phyloP scores from a whole-genome alignment of 1,140 invertebrate genomes.

The Aphaenogaster ashmeadi region DNA sequence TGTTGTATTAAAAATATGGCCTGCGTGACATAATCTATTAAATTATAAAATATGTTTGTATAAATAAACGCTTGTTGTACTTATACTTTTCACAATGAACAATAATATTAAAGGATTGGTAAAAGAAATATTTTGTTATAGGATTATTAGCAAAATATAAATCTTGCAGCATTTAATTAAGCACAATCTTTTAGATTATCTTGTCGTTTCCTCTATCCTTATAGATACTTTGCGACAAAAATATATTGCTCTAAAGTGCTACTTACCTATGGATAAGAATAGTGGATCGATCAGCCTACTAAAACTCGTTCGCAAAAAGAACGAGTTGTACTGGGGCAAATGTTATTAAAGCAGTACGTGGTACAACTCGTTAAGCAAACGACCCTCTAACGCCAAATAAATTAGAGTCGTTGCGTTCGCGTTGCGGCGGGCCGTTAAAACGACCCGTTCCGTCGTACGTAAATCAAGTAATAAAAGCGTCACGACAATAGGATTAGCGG shows the following conservation, averaged over 20 bases:
- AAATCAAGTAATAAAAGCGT: slow-evolving; percentile 60
- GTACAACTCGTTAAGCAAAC: slow-evolving; percentile 54
- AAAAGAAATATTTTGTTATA: background rate
- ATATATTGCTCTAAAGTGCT: background rate
- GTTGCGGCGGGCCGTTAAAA: slow-evolving; percentile 44
- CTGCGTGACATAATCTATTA: background rate
- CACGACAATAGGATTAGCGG: slow-evolving; percentile 51
- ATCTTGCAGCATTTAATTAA: background rate
- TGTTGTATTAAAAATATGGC: background rate
- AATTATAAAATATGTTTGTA: background rate
- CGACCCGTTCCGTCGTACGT: slow-evolving; percentile 22
- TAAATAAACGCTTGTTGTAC: background rate
- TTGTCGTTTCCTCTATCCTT: background rate
- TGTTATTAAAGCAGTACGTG: slow-evolving; percentile 52
- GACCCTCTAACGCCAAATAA: slow-evolving; percentile 58
- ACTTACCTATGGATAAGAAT: background rate
- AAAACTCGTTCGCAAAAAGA: slow-evolving; percentile 25
- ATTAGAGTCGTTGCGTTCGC: slow-evolving; percentile 53
- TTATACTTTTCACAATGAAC: background rate
- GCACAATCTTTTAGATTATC: background rate
- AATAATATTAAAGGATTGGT: background rate
- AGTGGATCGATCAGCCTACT: background rate
- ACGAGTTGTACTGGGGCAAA: background rate
- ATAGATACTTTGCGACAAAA: background rate
- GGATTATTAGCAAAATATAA: background rate